A percentile compares a stretch with the other conserved stretches of the same genome.
phyloP scores from a whole-genome alignment of 92 coral and sea anemone species.

The Parazoanthus swiftii region DNA sequence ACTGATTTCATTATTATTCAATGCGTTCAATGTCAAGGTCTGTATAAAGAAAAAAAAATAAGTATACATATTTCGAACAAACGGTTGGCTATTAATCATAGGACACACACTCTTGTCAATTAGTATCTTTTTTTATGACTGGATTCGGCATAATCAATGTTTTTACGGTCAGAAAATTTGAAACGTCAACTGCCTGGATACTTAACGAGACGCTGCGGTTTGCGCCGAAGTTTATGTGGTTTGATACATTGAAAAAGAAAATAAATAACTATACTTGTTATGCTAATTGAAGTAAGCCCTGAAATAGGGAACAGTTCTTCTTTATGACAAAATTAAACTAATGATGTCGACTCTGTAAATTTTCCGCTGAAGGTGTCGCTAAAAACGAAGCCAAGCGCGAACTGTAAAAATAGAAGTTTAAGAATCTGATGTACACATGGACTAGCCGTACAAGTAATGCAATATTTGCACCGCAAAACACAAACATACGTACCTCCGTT shows the following conservation, averaged over 20 bases:
- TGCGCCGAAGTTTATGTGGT: neutral
- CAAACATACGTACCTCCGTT: slow-evolving; percentile 2
- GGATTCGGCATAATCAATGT: neutral
- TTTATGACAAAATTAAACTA: neutral
- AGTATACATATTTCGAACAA: neutral
- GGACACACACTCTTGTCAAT: neutral
- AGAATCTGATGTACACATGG: too few relatives aligned
- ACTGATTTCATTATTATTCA: slow-evolving; percentile 7
- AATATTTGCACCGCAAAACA: neutral
- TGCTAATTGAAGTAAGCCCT: neutral
- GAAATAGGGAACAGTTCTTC: neutral
- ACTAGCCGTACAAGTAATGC: neutral
- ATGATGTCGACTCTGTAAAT: neutral
- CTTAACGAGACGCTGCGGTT: slow-evolving; percentile 21
- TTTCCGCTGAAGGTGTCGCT: neutral
- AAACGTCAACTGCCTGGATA: neutral
- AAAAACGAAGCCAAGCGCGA: neutral
- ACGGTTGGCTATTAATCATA: neutral
- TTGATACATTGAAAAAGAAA: slow-evolving; percentile 2
- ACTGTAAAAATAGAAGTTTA: too few relatives aligned
- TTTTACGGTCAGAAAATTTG: neutral
- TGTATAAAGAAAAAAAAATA: neutral
- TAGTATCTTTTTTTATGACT: neutral
- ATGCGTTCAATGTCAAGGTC: slow-evolving; percentile 3
- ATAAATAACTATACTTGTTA: neutral